phyloP scores from a whole-genome alignment of 92 coral and sea anemone genomes.

The Desmophyllum pertusum region DNA sequence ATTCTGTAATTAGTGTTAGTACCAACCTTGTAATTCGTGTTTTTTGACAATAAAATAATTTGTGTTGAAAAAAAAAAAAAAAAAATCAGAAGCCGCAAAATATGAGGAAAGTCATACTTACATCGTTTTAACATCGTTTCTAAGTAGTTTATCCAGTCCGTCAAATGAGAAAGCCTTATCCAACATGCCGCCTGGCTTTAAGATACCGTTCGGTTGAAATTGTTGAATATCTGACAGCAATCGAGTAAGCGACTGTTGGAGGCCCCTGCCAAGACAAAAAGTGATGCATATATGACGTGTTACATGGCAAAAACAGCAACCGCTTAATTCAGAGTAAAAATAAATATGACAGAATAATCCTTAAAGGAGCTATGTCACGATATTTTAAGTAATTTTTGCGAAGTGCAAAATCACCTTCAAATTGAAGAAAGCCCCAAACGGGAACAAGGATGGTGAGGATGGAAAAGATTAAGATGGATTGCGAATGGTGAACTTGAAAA shows the following conservation, averaged over 20 bases:
- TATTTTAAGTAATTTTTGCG: no score
- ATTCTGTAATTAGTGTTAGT: no score
- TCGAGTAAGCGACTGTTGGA: conserved; percentile 86
- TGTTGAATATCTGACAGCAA: conserved; percentile 77
- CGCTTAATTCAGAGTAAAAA: no score
- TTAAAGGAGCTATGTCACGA: no score
- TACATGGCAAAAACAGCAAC: not conserved
- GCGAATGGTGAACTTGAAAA: no score
- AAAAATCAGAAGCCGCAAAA: not conserved
- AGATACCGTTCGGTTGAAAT: conserved; percentile 70
- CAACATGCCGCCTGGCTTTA: conserved; percentile 19
- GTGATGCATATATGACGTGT: conserved; percentile 7
- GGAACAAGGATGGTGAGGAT: no score
- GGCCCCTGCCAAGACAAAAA: conserved; percentile 61
- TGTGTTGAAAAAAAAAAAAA: not conserved
- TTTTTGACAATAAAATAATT: no score
- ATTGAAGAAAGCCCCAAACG: no score
- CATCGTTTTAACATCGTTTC: conserved; percentile 36
- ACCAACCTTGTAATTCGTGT: no score
- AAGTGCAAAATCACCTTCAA: no score
- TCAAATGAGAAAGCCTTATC: conserved; percentile 40
- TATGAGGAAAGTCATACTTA: conserved; percentile 28
- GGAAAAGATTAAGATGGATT: no score
- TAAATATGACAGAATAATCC: no score
- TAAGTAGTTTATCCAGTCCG: conserved; percentile 35